phyloP scores from a whole-genome alignment of 2,888 invertebrate genomes.

The Cabera pusaria region DNA sequence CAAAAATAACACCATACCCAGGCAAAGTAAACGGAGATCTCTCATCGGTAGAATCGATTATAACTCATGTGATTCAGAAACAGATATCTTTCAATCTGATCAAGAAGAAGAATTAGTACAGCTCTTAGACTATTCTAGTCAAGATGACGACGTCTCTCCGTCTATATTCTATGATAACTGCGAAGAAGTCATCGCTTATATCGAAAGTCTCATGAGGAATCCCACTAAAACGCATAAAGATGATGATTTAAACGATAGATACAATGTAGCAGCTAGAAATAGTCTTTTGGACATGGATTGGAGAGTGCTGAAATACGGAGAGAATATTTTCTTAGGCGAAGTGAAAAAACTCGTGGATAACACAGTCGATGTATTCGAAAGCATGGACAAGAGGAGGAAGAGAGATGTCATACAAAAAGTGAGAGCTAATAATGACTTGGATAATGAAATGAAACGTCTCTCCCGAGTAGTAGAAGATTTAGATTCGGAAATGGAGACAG shows the following conservation, averaged over 20 bases:
- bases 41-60: slow-evolving; percentile 51
- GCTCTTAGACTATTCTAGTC: slow-evolving; percentile 87
- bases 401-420: slow-evolving; percentile 49
- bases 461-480: slow-evolving; percentile 72
- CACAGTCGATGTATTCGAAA: slow-evolving; percentile 54
- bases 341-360: slow-evolving; percentile 67
- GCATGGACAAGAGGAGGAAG: slow-evolving; percentile 53
- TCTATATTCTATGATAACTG: slow-evolving; percentile 74
- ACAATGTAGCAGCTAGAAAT: slow-evolving; percentile 66
- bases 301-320: slow-evolving; percentile 75
- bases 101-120: slow-evolving; percentile 91
- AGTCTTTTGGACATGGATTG: slow-evolving; percentile 75
- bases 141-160: slow-evolving; percentile 82
- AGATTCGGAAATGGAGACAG: slow-evolving; percentile 54
- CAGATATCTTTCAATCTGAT: slow-evolving; percentile 90
- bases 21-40: slow-evolving; percentile 54
- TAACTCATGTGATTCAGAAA: slow-evolving; percentile 85
- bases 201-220: slow-evolving; percentile 59
- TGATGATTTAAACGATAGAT: slow-evolving; percentile 62
- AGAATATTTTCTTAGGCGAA: slow-evolving; percentile 74
- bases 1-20: slow-evolving; percentile 57
- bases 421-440: slow-evolving; percentile 63
- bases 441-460: slow-evolving; percentile 72
- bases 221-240: slow-evolving; percentile 47
- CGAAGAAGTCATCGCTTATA: slow-evolving; percentile 68